A percentile compares a stretch with the other conserved stretches of the same genome.
phyloP scores from a whole-genome alignment of 2,888 invertebrate species.

The Celastrina argiolus region DNA sequence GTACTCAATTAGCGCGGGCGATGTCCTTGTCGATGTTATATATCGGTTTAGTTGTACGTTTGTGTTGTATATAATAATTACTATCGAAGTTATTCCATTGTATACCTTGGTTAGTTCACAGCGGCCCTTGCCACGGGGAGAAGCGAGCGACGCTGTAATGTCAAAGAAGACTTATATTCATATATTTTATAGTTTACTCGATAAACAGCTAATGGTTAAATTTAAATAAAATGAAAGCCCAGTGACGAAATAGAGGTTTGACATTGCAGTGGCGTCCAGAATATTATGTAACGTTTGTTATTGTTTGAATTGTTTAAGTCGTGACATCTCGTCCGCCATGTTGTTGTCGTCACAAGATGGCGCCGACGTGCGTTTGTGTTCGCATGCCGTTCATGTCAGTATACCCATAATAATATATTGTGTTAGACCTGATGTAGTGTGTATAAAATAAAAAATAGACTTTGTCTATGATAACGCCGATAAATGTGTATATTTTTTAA shows the following conservation, averaged over 20 bases:
- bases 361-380: slow-evolving; percentile 2
- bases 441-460: slow-evolving; percentile 16
- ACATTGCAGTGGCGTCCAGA: neutral
- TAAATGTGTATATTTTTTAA: slow-evolving; percentile 12
- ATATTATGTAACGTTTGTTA: slow-evolving; percentile 30
- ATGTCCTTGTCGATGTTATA: slow-evolving; percentile 24
- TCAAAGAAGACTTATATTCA: neutral
- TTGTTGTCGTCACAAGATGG: slow-evolving; percentile 14
- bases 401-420: neutral
- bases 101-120: neutral
- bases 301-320: slow-evolving; percentile 23
- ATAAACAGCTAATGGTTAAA: no score
- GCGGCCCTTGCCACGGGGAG: neutral
- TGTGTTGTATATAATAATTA: slow-evolving; percentile 37
- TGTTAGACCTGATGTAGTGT: neutral
- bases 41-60: slow-evolving; percentile 27
- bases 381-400: slow-evolving; percentile 10
- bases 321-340: slow-evolving; percentile 23
- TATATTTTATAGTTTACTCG: no score
- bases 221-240: neutral
- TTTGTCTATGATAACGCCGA: neutral
- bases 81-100: slow-evolving; percentile 23
- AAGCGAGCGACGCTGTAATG: neutral
- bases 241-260: neutral
- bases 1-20: neutral